Evolutionary conservation across 2,888 invertebrate species (phyloP), one percentile per base, ranked within the genome.

Genomic region (Hydropsyche betteni): DNA sequence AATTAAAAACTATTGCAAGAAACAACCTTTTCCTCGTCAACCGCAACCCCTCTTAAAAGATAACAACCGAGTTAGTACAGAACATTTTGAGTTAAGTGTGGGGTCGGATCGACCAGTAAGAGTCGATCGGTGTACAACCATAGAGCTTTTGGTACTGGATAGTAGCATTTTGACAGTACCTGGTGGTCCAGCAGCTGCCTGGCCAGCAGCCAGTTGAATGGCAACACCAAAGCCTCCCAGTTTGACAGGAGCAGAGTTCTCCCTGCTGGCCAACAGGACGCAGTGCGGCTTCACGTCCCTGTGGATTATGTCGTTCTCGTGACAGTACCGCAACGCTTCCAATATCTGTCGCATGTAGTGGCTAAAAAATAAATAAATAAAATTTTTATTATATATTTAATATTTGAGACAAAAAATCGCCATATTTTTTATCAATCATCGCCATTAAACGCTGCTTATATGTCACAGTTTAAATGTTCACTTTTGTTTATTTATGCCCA

Each of bases 321-420:
- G 99, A 84, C 99, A 98, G 88, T 99, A 99, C 81, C 96, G 91
- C 73, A 99, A 87, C 1, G 99, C 98, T 85, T 99, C 98, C 80
- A 99, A 88, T 80, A 99, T 96, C 87, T 99, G 99, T 74, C 97
- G 92, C 95, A 99, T 96, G 89, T 99, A 99, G 88, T 99, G 99
- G 85, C 98, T 97, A 90, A 3, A 88, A 88, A 76, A 51, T 74
- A 77, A 68, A 68, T 24, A 61, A 69, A 71, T 50, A 12, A 68
- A 74, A 51, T 36, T n/a, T 14, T 1, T 8, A 16, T 53, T 53
- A 14, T 51, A 12, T 24, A 24, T 24, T 24, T 24, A 24, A 24
- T 24, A 24, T 24, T 24, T 24, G 24, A 24, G 24, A 24, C 2
- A 24, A 24, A 24, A 24, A 24, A 2, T 24, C 24, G 24, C 24